Percentiles rank a stretch among this genome's conserved stretches.
These are phyloP conservation scores for Rissa tridactyla DNA, from an alignment of 2,113 vertebrate genomes.

Conservation along the genomic window DNA sequence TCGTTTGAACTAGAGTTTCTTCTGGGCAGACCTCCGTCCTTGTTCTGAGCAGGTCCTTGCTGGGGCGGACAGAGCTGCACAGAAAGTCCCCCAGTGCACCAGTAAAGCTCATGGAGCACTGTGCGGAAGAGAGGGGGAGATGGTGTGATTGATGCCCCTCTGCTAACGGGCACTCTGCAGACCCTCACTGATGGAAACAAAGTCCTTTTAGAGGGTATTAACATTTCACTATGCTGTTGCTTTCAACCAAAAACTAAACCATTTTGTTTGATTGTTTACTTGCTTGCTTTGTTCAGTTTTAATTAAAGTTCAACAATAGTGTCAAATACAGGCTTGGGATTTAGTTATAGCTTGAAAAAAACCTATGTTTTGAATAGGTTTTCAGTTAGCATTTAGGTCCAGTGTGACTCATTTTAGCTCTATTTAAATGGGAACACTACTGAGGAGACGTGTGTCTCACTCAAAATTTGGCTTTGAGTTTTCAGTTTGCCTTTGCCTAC, in stretches of 20 bases:
- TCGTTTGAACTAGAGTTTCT: not conserved
- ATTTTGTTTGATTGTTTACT: not conserved
- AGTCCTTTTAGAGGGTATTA: not conserved
- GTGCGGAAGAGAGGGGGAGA: accelerated
- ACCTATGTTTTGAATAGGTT: not conserved
- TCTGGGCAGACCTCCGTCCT: not conserved
- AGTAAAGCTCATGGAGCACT: not conserved
- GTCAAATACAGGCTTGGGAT: not conserved
- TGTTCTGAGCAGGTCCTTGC: not conserved
- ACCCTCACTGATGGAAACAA: not conserved
- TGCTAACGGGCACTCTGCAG: not conserved
- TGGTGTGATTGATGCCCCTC: accelerated
- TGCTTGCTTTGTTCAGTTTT: not conserved
- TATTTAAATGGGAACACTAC: not conserved
- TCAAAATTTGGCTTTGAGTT: not conserved
- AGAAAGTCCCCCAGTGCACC: not conserved
- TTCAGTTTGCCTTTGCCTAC: not conserved
- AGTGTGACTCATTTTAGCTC: not conserved
- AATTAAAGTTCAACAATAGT: not conserved
- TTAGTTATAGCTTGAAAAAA: not conserved
- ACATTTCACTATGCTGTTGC: not conserved
- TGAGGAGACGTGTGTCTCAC: not conserved
- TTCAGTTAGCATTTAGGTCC: not conserved
- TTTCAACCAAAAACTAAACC: not conserved
- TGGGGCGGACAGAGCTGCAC: not conserved